These are phyloP conservation scores for Agriopis marginaria DNA, from an alignment of 2,888 invertebrate species.

Conservation along the genomic window DNA sequence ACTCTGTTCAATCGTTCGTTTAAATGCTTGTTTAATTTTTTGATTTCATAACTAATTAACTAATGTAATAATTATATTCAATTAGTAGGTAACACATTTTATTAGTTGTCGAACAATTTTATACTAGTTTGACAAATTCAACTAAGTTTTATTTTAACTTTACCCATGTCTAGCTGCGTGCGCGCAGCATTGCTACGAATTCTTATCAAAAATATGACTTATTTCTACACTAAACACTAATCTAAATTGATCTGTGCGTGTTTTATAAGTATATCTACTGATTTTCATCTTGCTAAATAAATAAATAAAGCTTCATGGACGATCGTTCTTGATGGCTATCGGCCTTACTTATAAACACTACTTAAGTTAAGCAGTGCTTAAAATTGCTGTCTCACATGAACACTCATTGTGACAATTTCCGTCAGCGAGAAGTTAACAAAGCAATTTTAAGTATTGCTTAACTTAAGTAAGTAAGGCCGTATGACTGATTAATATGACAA, in stretches of 20 bases:
- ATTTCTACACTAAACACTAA: slow-evolving; percentile 54
- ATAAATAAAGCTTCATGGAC: slow-evolving; percentile 68
- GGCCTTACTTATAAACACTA: too few species aligned
- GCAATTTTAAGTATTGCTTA: too few species aligned
- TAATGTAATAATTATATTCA: slow-evolving; percentile 14
- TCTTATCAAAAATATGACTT: slow-evolving; percentile 73
- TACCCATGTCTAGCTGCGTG: not conserved
- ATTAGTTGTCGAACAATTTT: slow-evolving; percentile 37
- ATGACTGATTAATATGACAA: slow-evolving; percentile 19
- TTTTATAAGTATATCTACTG: slow-evolving; percentile 64
- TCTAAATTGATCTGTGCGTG: slow-evolving; percentile 65
- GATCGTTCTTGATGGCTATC: slow-evolving; percentile 50
- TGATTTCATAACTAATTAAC: slow-evolving; percentile 6
- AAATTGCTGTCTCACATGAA: too few species aligned
- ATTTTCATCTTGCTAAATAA: slow-evolving; percentile 58
- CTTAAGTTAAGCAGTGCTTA: too few species aligned
- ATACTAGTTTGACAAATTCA: slow-evolving; percentile 40
- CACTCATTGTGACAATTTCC: too few species aligned
- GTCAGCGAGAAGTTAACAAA: too few species aligned
- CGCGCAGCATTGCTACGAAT: slow-evolving; percentile 27
- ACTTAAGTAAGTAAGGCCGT: too few species aligned
- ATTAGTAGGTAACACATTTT: slow-evolving; percentile 29
- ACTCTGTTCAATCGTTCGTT: not conserved
- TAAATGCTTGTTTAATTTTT: slow-evolving; percentile 22
- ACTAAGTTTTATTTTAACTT: slow-evolving; percentile 30